Percentiles rank a stretch among this genome's conserved stretches.
These are phyloP conservation scores for Albula goreensis DNA, from an alignment of 2,113 vertebrate genomes.

Conservation along the genomic window DNA sequence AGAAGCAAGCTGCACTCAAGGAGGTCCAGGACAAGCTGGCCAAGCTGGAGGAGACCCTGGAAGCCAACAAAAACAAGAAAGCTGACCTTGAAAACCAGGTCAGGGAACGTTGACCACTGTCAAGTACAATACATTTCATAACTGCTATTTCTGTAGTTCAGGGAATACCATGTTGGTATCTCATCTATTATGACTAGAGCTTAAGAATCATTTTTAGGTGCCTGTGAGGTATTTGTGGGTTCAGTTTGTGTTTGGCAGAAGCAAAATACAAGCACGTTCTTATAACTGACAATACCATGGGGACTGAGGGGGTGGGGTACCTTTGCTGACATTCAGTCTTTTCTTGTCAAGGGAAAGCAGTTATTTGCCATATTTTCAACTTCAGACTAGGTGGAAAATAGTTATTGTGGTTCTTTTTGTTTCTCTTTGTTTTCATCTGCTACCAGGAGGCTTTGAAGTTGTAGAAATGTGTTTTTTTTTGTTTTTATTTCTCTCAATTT, in stretches of 20 bases:
- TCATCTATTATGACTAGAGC: not conserved
- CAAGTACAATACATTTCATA: not conserved
- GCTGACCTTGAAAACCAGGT: conserved; percentile 84
- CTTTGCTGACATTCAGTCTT: not conserved
- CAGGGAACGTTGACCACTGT: not conserved
- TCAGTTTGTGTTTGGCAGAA: not conserved
- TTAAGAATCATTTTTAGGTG: not conserved
- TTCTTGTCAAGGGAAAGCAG: not conserved
- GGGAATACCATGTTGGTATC: not conserved
- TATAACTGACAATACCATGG: not conserved
- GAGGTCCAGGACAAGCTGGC: conserved; percentile 81
- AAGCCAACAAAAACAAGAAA: conserved; percentile 83
- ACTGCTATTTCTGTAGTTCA: not conserved
- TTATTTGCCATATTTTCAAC: conserved; percentile 29
- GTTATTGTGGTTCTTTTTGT: conserved; percentile 31
- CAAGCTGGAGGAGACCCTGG: conserved; percentile 72
- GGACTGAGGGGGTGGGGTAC: not conserved
- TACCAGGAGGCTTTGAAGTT: conserved; percentile 38
- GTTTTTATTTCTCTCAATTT: conserved; percentile 31
- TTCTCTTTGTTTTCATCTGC: conserved; percentile 20
- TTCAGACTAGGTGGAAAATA: conserved; percentile 29
- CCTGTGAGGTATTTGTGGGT: not conserved
- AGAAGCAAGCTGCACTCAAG: conserved; percentile 78
- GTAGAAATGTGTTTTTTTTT: conserved; percentile 27
- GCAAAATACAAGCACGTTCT: not conserved